A percentile compares a stretch with the other conserved stretches of the same genome.
Evolutionary conservation across 2,797 vertebrate species (phyloP).

Genomic region (Podargus strigoides): DNA sequence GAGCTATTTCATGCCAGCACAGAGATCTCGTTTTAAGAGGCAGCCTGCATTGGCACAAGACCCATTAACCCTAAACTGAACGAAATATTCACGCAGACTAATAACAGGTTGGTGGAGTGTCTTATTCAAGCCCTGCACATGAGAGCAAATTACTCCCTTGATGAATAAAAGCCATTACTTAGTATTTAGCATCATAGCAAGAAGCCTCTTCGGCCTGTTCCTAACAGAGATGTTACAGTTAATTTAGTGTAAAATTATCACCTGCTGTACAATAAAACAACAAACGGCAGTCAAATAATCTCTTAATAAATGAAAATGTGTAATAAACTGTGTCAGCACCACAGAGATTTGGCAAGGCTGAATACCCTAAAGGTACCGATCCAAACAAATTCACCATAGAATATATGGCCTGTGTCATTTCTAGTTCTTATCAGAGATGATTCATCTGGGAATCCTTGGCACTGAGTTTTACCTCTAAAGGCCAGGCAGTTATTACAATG

Average conservation of each 20-base stretch:
- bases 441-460: slow-evolving; percentile 58
- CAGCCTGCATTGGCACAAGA: background rate
- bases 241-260: slow-evolving; percentile 69
- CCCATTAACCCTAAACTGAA: slow-evolving; percentile 27
- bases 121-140: background rate
- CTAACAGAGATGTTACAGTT: slow-evolving; percentile 66
- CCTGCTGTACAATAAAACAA: slow-evolving; percentile 68
- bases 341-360: slow-evolving; percentile 53
- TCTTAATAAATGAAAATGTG: slow-evolving; percentile 69
- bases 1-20: background rate
- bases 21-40: background rate
- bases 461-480: slow-evolving; percentile 36
- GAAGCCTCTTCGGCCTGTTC: slow-evolving; percentile 47
- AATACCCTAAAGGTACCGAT: slow-evolving; percentile 65
- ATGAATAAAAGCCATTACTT: slow-evolving; percentile 59
- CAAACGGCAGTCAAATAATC: slow-evolving; percentile 67
- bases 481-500: slow-evolving; percentile 44
- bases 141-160: slow-evolving; percentile 44
- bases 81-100: background rate
- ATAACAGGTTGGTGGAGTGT: slow-evolving; percentile 16
- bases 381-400: slow-evolving; percentile 55
- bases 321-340: slow-evolving; percentile 65
- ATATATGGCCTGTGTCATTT: slow-evolving; percentile 50
- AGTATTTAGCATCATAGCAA: slow-evolving; percentile 63
- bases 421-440: slow-evolving; percentile 49